Evolutionary conservation across 2,888 invertebrate species (phyloP).

Genomic region (Glaucopsyche alexis): DNA sequence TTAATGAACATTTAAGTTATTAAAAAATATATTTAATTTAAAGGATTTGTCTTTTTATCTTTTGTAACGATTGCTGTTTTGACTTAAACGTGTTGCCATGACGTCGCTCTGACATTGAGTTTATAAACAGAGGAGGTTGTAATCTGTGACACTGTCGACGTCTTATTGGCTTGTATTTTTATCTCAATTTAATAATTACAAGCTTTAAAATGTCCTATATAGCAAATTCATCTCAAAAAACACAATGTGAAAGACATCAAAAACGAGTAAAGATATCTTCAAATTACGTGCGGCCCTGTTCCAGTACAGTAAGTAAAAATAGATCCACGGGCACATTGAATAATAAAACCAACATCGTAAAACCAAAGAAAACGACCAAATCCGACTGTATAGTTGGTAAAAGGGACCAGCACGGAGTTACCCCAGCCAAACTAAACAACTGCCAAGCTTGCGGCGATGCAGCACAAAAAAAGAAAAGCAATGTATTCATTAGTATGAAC

Average conservation of each 20-base stretch:
- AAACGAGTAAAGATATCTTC: slow-evolving; percentile 33
- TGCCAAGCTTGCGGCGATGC: slow-evolving; percentile 57
- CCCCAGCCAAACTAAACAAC: slow-evolving; percentile 37
- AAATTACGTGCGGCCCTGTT: not conserved
- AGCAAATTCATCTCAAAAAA: slow-evolving; percentile 30
- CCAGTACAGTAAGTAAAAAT: slow-evolving; percentile 33
- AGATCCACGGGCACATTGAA: slow-evolving; percentile 53
- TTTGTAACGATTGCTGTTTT: not conserved
- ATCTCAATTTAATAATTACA: slow-evolving; percentile 1
- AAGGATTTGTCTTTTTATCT: too few relatives aligned
- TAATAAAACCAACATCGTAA: slow-evolving; percentile 36
- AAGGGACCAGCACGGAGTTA: slow-evolving; percentile 37
- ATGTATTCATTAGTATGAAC: not conserved
- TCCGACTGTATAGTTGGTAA: slow-evolving; percentile 52
- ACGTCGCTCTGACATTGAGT: not conserved
- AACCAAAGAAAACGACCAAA: slow-evolving; percentile 56
- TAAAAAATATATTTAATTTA: too few relatives aligned
- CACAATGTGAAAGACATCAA: slow-evolving; percentile 40
- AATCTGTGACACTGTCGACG: not conserved
- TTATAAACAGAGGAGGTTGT: not conserved
- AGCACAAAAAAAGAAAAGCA: not conserved
- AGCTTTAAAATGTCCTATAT: slow-evolving; percentile 34
- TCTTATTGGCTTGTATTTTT: not conserved
- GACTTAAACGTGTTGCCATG: not conserved
- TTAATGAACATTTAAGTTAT: too few relatives aligned